Conservation (phyloP, 2,888 invertebrate species). For the Drosophila nigricruria region DNA sequence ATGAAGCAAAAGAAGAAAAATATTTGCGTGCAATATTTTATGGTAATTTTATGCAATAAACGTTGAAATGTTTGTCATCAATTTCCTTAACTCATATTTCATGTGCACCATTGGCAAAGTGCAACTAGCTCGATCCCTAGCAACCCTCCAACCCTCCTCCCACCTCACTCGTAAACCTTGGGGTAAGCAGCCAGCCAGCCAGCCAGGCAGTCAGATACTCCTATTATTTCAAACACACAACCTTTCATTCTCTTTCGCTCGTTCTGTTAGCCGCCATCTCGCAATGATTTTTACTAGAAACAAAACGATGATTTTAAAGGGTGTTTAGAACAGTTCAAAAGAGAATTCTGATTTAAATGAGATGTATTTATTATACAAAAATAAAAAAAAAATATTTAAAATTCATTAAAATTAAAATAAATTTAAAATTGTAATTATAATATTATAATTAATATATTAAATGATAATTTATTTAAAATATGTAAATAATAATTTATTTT, state of each 20-base stretch:
- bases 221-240: slow-evolving; percentile 58
- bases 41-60: slow-evolving; percentile 81
- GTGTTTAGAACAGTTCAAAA: slow-evolving; percentile 15
- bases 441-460: too few relatives aligned
- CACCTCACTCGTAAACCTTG: neutral
- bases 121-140: slow-evolving; percentile 1
- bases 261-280: slow-evolving; percentile 22
- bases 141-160: too few relatives aligned
- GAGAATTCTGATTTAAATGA: too few relatives aligned
- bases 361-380: too few relatives aligned
- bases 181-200: neutral
- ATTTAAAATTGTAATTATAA: too few relatives aligned
- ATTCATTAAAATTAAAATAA: too few relatives aligned
- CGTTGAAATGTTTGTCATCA: slow-evolving; percentile 79
- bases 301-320: slow-evolving; percentile 35
- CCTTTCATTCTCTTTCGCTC: slow-evolving; percentile 9
- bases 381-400: too few relatives aligned
- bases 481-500: too few relatives aligned
- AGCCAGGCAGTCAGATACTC: slow-evolving; percentile 16
- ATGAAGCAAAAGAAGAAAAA: slow-evolving; percentile 33
- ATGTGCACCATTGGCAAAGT: slow-evolving; percentile 64
- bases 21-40: slow-evolving; percentile 73
- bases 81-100: slow-evolving; percentile 80
- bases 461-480: too few relatives aligned
- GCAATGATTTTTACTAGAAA: slow-evolving; percentile 41